Base-by-base conservation (phyloP, 2,113 vertebrate genomes). In the Leiothrix lutea region DNA sequence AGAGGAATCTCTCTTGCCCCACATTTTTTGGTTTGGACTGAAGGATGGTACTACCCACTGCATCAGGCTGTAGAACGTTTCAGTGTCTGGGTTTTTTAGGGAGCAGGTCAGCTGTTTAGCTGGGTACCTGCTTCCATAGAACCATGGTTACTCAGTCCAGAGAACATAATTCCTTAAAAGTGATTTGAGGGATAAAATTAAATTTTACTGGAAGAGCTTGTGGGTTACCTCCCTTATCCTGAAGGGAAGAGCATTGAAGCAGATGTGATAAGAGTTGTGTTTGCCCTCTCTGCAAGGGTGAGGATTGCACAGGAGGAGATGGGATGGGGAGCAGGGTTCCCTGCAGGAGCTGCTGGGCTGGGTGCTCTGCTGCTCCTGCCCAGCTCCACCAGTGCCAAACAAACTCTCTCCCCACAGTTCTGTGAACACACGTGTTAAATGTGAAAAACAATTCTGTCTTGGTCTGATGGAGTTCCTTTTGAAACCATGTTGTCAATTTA, bases 351-450 rank as follows among this genome's bases (percentile, higher is more conserved):
- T 64, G 48, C 69, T 65, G 58, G 35, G 35, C 75, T 80, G 66
- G 25, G 36, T 40, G 6, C 33, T 22, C 47, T 62, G 75, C 47
- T n/a, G 47, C 67, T 50, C 33, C 77, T 35, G 67, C 80, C 45
- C 21, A 20, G 38, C 31, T 42, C 29, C 38, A 24, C 51, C 65
- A 8, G 21, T 9, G 25, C 61, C 62, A 14, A 7, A 66, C 0
- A 0, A 23, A 12, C 9, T 24, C 18, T 9, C 35, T 38, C 38
- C 44, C 56, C 66, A 8, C 31, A 9, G 38, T 28, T 56, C 12
- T 44, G 36, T 40, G 60, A 56, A 64, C 33, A 3, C 1, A 1
- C 0, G 0, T 53, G 25, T 53, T 60, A 42, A 38, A 17, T 14
- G 18, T 20, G 40, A 56, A 36, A 40, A 50, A 42, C 4, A 0